Percentiles rank a stretch among this genome's conserved stretches.
Conservation (phyloP, 2,888 invertebrate species). For the Brenthis ino region DNA sequence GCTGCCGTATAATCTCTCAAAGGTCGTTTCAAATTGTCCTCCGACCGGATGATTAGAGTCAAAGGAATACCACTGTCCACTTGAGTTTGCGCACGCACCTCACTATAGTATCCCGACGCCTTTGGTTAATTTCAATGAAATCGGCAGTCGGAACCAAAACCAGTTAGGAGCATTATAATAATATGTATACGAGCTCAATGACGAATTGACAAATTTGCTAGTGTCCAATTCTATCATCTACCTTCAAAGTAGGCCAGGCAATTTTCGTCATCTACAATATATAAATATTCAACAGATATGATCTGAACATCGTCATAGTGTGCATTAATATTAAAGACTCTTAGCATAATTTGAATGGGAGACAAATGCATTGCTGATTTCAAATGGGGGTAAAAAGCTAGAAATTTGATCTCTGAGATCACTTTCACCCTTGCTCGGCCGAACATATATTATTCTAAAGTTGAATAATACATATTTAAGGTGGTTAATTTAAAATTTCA, state of each 20-base stretch:
- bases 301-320: constrained; percentile 27
- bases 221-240: neutral
- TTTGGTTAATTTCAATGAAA: too few species aligned
- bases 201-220: neutral
- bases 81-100: too few species aligned
- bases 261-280: constrained; percentile 24
- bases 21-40: too few species aligned
- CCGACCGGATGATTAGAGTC: too few species aligned
- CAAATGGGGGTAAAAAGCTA: constrained; percentile 68
- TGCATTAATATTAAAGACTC: constrained; percentile 44
- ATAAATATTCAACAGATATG: constrained; percentile 35
- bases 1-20: too few species aligned
- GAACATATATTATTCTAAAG: constrained; percentile 43
- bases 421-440: constrained; percentile 46
- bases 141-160: too few species aligned
- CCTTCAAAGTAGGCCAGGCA: constrained; percentile 25
- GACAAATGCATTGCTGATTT: constrained; percentile 45
- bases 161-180: neutral
- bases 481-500: constrained; percentile 45
- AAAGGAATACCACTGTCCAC: too few species aligned
- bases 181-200: neutral
- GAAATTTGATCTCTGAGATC: constrained; percentile 62
- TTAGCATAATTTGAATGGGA: constrained; percentile 46
- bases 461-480: constrained; percentile 36
- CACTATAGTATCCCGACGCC: too few species aligned